These are phyloP conservation scores for Toxotes chatareus DNA, from an alignment of 2,113 vertebrate genomes.

Conservation along the genomic window DNA sequence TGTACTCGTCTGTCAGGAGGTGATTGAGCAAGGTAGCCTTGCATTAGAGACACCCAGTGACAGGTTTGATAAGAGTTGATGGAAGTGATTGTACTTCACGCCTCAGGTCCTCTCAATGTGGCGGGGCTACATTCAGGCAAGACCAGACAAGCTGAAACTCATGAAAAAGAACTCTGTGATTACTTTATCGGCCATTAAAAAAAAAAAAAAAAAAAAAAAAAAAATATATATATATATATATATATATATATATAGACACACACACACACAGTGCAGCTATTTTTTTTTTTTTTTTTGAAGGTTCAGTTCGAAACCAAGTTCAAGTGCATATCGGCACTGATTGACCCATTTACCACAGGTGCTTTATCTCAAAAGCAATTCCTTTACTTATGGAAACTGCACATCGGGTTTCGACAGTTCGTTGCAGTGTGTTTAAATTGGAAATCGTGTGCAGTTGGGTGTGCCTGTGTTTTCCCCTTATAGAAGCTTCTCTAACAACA, in stretches of 20 bases:
- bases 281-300: background rate
- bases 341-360: background rate
- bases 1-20: conserved; percentile 39
- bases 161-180: conserved; percentile 32
- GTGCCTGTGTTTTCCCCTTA: background rate
- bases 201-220: background rate
- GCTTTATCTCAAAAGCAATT: background rate
- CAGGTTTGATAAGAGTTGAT: conserved; percentile 72
- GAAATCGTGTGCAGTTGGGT: background rate
- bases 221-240: background rate
- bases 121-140: conserved; percentile 24
- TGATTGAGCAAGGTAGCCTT: conserved; percentile 64
- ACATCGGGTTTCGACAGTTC: background rate
- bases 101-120: conserved; percentile 54
- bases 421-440: background rate
- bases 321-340: background rate
- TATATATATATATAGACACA: background rate
- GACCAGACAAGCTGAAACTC: conserved; percentile 50
- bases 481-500: conserved; percentile 7
- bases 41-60: conserved; percentile 62
- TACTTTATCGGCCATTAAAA: conserved; percentile 35
- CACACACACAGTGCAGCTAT: background rate
- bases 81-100: conserved; percentile 66
- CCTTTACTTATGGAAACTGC: background rate
- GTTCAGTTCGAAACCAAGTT: background rate